These are phyloP conservation scores for Dendrolimus pini DNA, from an alignment of 2,888 invertebrate species.

Conservation along the genomic window DNA sequence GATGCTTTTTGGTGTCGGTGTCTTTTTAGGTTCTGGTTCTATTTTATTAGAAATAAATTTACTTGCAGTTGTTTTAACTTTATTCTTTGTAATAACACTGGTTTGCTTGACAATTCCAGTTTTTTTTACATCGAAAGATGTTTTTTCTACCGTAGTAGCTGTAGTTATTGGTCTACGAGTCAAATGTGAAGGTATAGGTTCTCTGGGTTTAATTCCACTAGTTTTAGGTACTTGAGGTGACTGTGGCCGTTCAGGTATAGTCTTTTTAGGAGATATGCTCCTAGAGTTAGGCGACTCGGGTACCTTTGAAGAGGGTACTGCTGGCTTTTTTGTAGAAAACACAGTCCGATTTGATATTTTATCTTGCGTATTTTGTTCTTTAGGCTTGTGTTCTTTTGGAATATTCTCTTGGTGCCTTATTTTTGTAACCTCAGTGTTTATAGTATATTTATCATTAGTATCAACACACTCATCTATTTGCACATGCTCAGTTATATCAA, in stretches of 20 bases:
- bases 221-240: slow-evolving; percentile 52
- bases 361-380: slow-evolving; percentile 29
- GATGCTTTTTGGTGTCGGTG: slow-evolving; percentile 45
- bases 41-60: slow-evolving; percentile 30
- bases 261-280: slow-evolving; percentile 58
- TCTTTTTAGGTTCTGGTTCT: slow-evolving; percentile 46
- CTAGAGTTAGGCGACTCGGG: slow-evolving; percentile 43
- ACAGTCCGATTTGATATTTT: slow-evolving; percentile 46
- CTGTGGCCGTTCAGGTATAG: slow-evolving; percentile 42
- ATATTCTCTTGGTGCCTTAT: slow-evolving; percentile 14
- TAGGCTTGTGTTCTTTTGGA: slow-evolving; percentile 26
- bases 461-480: slow-evolving; percentile 12
- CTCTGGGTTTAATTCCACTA: slow-evolving; percentile 46
- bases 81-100: slow-evolving; percentile 31
- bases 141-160: slow-evolving; percentile 42
- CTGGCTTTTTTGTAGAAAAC: slow-evolving; percentile 51
- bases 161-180: slow-evolving; percentile 35
- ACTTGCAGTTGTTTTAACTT: slow-evolving; percentile 23
- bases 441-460: slow-evolving; percentile 13
- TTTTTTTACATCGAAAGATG: slow-evolving; percentile 41
- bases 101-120: slow-evolving; percentile 38
- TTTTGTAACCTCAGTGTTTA: slow-evolving; percentile 17
- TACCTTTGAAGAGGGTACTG: slow-evolving; percentile 23
- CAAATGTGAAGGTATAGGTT: slow-evolving; percentile 34
- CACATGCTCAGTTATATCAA: slow-evolving; percentile 29